These are phyloP conservation scores for Picathartes gymnocephalus DNA, from an alignment of 2,113 vertebrate species.

Conservation along the genomic window DNA sequence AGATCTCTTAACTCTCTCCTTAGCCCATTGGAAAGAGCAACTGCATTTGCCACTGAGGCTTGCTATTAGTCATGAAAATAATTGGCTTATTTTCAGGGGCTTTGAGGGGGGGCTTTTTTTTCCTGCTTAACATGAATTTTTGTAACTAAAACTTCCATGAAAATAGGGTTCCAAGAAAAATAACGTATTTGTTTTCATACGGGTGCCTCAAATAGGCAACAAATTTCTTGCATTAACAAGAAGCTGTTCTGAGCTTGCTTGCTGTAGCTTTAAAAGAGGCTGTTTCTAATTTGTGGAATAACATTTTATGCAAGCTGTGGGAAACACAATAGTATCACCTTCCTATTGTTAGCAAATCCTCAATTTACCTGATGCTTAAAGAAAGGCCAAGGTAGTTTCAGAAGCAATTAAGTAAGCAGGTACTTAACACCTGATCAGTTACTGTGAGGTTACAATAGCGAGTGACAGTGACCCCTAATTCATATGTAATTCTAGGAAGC, in stretches of 20 bases:
- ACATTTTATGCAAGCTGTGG: neutral
- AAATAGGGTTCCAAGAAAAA: neutral
- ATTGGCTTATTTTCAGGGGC: neutral
- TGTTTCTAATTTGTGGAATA: constrained; percentile 35
- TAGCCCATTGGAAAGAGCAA: neutral
- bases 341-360: constrained; percentile 56
- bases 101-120: neutral
- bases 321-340: constrained; percentile 43
- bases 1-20: neutral
- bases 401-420: constrained; percentile 70
- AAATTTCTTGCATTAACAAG: neutral
- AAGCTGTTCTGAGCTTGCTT: neutral
- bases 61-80: neutral
- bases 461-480: constrained; percentile 56
- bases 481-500: constrained; percentile 68
- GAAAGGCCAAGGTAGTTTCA: constrained; percentile 59
- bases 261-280: neutral
- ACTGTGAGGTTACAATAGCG: constrained; percentile 50
- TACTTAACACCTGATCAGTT: constrained; percentile 73
- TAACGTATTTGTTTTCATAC: neutral
- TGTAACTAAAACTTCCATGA: neutral
- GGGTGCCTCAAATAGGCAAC: neutral
- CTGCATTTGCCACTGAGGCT: neutral
- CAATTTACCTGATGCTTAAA: constrained; percentile 66
- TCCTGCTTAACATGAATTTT: neutral